Base-by-base conservation (phyloP, 2,113 vertebrate genomes). In the Sialia sialis region DNA sequence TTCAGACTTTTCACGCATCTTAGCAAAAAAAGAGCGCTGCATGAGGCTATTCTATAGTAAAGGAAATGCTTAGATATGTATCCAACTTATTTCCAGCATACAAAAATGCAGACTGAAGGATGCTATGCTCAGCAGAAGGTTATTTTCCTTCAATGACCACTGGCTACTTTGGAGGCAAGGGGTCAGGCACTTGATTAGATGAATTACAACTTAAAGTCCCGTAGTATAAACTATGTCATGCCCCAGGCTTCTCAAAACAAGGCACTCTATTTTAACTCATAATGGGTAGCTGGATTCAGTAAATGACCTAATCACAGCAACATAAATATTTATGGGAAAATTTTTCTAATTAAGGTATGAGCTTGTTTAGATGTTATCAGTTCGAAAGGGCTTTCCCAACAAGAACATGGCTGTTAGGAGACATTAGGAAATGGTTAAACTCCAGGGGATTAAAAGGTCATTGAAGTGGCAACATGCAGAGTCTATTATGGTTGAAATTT, bases 251-350 rank as follows among this genome's bases (percentile, higher is more conserved):
- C 84, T 94, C 94, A 84, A 97, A 98, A 98, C 97, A 98, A 98
- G 98, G 96, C 94, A 93, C 92, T 95, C 96, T 97, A 97, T 98
- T 98, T 98, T 98, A 97, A 95, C 96, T 96, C 92, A 97, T 98
- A 98, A 98, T 98, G 97, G 97, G 96, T 97, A 98, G 97, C 97
- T 98, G 97, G 96, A 96, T 97, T 98, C 97, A 95, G 96, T 98
- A 98, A 98, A 97, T 96, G 96, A 80, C 84, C 95, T 98, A 98
- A 98, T 98, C 98, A 98, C 91, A 91, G 86, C 95, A 97, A 98
- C 97, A 98, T 98, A 98, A 98, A 98, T 98, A 98, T 98, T 98
- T 98, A 98, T 98, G 97, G 97, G 96, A 98, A 97, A 98, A 96
- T 97, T 98, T 96, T 98, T 98, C 96, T 97, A 98, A 98, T 98